Conservation (phyloP, 1,140 invertebrate genomes). For the Drosophila sproati region DNA sequence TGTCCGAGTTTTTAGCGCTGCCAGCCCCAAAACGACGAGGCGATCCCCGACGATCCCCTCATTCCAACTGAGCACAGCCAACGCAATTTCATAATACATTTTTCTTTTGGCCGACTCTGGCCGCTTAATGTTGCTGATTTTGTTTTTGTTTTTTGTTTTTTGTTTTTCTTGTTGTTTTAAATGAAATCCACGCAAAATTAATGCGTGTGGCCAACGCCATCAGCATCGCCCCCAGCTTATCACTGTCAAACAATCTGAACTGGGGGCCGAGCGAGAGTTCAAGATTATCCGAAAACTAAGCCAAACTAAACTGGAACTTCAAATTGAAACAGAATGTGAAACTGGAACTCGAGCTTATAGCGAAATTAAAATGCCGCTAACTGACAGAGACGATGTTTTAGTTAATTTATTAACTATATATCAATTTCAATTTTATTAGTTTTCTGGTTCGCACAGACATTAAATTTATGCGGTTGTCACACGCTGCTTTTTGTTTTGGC, state of each 20-base stretch:
- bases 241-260: slow-evolving; percentile 71
- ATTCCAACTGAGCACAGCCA: slow-evolving; percentile 9
- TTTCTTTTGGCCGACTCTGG: slow-evolving; percentile 21
- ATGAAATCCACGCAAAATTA: slow-evolving; percentile 78
- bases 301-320: slow-evolving; percentile 44
- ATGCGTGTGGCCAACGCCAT: slow-evolving; percentile 79
- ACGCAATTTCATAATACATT: slow-evolving; percentile 42
- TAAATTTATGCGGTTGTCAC: slow-evolving; percentile 64
- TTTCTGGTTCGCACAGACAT: slow-evolving; percentile 14
- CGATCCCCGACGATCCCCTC: slow-evolving; percentile 17
- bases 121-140: slow-evolving; percentile 13
- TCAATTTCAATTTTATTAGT: slow-evolving; percentile 71
- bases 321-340: slow-evolving; percentile 28
- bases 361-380: slow-evolving; percentile 6
- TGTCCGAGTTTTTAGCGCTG: slow-evolving; percentile 76
- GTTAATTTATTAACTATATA: slow-evolving; percentile 76
- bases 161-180: slow-evolving; percentile 42
- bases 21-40: slow-evolving; percentile 45
- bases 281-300: slow-evolving; percentile 13
- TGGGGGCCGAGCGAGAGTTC: slow-evolving; percentile 10
- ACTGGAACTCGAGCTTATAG: slow-evolving; percentile 35
- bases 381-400: slow-evolving; percentile 59
- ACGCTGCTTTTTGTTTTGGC: slow-evolving; percentile 50
- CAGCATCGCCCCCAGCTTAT: slow-evolving; percentile 73
- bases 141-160: slow-evolving; percentile 28